phyloP scores from a whole-genome alignment of 2,888 invertebrate species.

The Automeris io region DNA sequence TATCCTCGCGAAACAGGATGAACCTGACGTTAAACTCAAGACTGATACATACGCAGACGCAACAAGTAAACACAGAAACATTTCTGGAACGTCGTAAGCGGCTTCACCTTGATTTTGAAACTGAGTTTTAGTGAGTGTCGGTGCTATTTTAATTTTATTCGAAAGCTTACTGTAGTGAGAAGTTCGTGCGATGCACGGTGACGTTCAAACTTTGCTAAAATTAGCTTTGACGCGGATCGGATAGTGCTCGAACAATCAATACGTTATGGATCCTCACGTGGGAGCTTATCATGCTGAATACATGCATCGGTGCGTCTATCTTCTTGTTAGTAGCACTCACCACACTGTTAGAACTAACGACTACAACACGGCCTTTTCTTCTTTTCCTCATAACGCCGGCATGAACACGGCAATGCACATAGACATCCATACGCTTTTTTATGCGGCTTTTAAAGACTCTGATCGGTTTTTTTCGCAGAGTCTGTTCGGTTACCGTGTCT shows the following conservation, averaged over 20 bases:
- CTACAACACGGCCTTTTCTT: constrained; percentile 38
- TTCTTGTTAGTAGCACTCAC: constrained; percentile 67
- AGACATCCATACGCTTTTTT: constrained; percentile 62
- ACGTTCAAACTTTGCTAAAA: constrained; percentile 42
- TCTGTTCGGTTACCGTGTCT: constrained; percentile 61
- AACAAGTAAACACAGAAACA: constrained; percentile 51
- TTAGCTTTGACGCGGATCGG: constrained; percentile 38
- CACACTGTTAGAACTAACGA: constrained; percentile 64
- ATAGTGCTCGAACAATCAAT: constrained; percentile 19
- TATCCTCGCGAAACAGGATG: constrained; percentile 40
- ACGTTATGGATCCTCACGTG: constrained; percentile 28
- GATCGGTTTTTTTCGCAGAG: constrained; percentile 51
- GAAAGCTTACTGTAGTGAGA: constrained; percentile 62
- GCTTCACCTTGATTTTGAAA: constrained; percentile 76
- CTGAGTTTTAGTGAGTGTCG: constrained; percentile 54
- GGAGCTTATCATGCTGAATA: constrained; percentile 33
- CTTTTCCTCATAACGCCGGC: constrained; percentile 44
- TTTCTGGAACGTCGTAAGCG: constrained; percentile 64
- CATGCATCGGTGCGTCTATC: constrained; percentile 47
- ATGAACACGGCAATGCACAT: constrained; percentile 65
- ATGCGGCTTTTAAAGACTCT: constrained; percentile 55
- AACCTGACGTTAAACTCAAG: constrained; percentile 41
- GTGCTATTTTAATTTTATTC: constrained; percentile 69
- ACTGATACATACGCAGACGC: constrained; percentile 37
- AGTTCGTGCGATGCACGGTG: constrained; percentile 60